Evolutionary conservation across 1,140 invertebrate genomes (phyloP).

Genomic region (Caenorhabditis elegans): WBcel235 BX284602.5:10543001-10543500

Average conservation of each 20-base stretch:
- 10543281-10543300: neutral
- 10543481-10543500: neutral
- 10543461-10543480: neutral
- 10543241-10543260: neutral
- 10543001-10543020: conserved; percentile 12
- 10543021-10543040: conserved; percentile 4
- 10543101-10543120: neutral
- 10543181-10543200: neutral
- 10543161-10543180: no score
- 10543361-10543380: conserved; percentile 10
- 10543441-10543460: no score
- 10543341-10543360: conserved; percentile 8
- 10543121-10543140: neutral
- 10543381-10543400: neutral
- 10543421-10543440: no score
- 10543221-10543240: conserved; percentile 8
- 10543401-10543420: no score
- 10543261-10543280: neutral
- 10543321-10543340: neutral
- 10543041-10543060: neutral
- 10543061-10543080: neutral
- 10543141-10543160: no score
- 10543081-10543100: neutral
- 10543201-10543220: neutral
- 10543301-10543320: no score